These are phyloP conservation scores for Macrobrachium rosenbergii DNA, from an alignment of 1,140 invertebrate genomes.

Conservation along the genomic window DNA sequence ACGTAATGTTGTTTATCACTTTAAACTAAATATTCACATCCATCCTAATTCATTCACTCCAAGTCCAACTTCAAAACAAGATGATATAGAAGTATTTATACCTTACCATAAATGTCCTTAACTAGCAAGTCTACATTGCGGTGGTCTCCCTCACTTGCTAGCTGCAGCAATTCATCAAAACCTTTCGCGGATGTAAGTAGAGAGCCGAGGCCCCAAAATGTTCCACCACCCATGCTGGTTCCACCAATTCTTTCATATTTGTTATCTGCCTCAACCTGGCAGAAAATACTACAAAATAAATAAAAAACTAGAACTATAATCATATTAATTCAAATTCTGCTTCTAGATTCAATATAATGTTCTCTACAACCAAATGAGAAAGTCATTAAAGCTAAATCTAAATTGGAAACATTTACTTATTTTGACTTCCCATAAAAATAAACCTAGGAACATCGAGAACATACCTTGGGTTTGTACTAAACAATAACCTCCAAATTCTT, in stretches of 20 bases:
- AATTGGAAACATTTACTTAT: no score
- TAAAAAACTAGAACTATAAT: not conserved
- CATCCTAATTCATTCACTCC: no score
- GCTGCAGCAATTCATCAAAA: conserved; percentile 81
- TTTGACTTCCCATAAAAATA: no score
- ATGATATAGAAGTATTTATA: conserved; percentile 69
- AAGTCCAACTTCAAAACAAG: not conserved
- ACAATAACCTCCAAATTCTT: no score
- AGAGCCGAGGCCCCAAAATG: conserved; percentile 84
- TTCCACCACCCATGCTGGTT: conserved; percentile 83
- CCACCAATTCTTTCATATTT: conserved; percentile 81
- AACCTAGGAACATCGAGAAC: no score
- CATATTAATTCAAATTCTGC: not conserved
- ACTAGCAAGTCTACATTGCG: conserved; percentile 82
- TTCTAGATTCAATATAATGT: no score
- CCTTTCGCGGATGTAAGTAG: conserved; percentile 77
- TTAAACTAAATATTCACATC: no score
- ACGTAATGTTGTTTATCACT: no score
- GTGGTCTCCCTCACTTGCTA: conserved; percentile 82
- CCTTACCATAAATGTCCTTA: conserved; percentile 82
- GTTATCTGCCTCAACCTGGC: conserved; percentile 80
- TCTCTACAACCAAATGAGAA: no score
- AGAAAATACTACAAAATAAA: conserved; percentile 31
- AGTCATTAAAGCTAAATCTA: no score
- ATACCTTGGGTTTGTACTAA: no score